Evolutionary conservation across 2,797 vertebrate species (phyloP).

Genomic region (Malacoraja senta): DNA sequence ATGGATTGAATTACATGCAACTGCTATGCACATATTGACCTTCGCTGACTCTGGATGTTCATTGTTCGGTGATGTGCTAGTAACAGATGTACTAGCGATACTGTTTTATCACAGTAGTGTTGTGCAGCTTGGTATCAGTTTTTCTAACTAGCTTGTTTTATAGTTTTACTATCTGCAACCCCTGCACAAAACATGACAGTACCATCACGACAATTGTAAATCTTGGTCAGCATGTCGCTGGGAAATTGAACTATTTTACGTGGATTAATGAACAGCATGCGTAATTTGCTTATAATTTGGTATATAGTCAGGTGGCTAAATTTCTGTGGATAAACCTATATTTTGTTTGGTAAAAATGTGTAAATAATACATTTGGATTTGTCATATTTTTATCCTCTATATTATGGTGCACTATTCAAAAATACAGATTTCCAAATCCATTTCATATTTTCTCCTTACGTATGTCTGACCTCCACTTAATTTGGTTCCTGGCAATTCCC

Average conservation of each 20-base stretch:
- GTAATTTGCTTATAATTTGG: neutral
- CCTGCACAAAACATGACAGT: neutral
- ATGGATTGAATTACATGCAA: conserved; percentile 37
- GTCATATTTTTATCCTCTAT: conserved; percentile 9
- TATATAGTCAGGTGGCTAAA: neutral
- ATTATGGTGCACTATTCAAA: neutral
- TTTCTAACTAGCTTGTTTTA: neutral
- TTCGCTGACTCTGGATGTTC: conserved; percentile 35
- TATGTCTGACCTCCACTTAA: neutral
- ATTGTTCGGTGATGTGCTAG: conserved; percentile 36
- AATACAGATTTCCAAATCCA: neutral
- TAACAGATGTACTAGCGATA: conserved; percentile 10
- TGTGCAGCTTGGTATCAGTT: conserved; percentile 9
- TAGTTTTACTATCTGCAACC: neutral
- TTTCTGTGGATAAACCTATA: neutral
- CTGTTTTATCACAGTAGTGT: neutral
- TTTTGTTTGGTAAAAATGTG: neutral
- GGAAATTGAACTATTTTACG: neutral
- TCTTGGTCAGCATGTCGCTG: neutral
- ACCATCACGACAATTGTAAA: neutral
- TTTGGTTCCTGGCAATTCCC: conserved; percentile 23
- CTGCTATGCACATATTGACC: conserved; percentile 36
- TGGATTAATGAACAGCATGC: neutral
- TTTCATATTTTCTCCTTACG: neutral
- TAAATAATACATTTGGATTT: neutral